These are phyloP conservation scores for Rhagologus leucostigma DNA, from an alignment of 2,113 vertebrate genomes.

Conservation along the genomic window DNA sequence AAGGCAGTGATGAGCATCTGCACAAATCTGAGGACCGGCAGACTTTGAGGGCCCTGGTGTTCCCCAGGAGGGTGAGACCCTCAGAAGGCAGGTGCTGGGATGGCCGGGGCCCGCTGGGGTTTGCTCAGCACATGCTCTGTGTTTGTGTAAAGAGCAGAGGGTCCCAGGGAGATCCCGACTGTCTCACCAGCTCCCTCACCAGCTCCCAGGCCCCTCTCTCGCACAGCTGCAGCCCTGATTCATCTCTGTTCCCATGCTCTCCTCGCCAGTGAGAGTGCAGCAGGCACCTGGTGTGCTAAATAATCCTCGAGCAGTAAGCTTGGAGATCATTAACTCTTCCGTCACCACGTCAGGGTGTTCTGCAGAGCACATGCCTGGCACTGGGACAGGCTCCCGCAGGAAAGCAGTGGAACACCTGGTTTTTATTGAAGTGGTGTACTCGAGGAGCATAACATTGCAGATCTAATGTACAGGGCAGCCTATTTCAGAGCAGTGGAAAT, in stretches of 20 bases:
- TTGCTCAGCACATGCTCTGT: background rate
- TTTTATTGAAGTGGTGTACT: background rate
- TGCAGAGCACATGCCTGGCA: background rate
- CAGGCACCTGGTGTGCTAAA: conserved; percentile 62
- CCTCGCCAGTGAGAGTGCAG: conserved; percentile 33
- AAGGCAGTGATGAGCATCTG: background rate
- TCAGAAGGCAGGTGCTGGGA: background rate
- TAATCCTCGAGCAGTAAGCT: conserved; percentile 33
- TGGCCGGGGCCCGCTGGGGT: fast-evolving
- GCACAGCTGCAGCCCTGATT: conserved; percentile 55
- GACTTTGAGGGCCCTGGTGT: fast-evolving
- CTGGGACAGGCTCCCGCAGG: background rate
- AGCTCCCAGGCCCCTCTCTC: conserved; percentile 33
- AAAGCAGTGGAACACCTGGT: fast-evolving
- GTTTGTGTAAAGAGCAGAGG: background rate
- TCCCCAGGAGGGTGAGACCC: background rate
- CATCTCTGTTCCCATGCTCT: conserved; percentile 41
- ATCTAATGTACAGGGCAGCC: background rate
- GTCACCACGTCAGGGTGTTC: background rate
- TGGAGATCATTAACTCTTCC: conserved; percentile 16
- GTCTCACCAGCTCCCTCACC: conserved; percentile 8
- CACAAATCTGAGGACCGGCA: background rate
- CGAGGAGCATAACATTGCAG: background rate
- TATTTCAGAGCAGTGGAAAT: background rate
- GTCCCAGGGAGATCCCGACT: background rate